Conservation (phyloP, 2,888 invertebrate species). For the Coelinius sp. region DNA sequence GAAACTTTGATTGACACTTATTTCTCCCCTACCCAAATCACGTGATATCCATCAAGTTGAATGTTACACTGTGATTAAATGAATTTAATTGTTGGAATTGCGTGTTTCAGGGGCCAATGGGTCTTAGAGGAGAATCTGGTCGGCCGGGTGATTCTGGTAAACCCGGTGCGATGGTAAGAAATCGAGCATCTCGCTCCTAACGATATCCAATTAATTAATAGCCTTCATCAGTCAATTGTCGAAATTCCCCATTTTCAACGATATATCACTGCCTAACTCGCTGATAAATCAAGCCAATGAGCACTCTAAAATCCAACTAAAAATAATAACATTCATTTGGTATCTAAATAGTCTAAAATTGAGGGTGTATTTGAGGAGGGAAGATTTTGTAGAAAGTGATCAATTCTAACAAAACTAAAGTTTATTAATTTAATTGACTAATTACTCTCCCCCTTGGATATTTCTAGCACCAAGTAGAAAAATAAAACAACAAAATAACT, state of each 20-base stretch:
- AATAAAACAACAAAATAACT: no score
- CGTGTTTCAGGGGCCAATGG: constrained; percentile 82
- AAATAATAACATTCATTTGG: neutral
- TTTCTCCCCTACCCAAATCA: constrained; percentile 16
- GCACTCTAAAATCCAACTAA: constrained; percentile 14
- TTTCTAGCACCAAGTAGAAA: no score
- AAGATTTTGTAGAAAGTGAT: no score
- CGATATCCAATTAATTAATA: constrained; percentile 57
- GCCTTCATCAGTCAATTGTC: constrained; percentile 61
- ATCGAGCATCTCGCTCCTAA: constrained; percentile 67
- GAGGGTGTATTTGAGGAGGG: neutral
- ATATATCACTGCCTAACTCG: constrained; percentile 40
- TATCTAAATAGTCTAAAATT: neutral
- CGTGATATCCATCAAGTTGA: neutral
- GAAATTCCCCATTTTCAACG: constrained; percentile 44
- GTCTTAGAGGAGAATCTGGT: constrained; percentile 83
- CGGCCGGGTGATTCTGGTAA: constrained; percentile 82
- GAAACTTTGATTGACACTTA: constrained; percentile 15
- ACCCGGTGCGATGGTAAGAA: constrained; percentile 84
- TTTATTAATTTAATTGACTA: no score
- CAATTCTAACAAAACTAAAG: neutral
- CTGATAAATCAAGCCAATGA: constrained; percentile 29
- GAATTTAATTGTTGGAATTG: constrained; percentile 9
- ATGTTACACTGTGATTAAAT: neutral
- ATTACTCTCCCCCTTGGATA: no score